Base-by-base conservation (phyloP, 2,888 invertebrate species). In the Ariolimax columbianus region DNA sequence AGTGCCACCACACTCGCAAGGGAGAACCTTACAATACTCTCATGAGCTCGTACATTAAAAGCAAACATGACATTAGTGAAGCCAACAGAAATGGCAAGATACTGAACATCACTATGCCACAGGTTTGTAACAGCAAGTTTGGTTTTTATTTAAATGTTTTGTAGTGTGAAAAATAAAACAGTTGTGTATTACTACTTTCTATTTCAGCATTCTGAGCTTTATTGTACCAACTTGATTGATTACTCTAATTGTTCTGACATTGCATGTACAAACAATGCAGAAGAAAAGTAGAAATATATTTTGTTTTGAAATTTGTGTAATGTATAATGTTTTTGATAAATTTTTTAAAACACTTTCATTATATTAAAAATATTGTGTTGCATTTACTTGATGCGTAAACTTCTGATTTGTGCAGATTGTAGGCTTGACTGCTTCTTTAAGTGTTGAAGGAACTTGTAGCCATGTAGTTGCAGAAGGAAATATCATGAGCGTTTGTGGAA, bases 341-440 rank as follows among this genome's bases (percentile, higher is more conserved):
- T n/a, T n/a, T n/a, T n/a, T n/a, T n/a, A n/a, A n/a, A n/a, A n/a
- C n/a, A n/a, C n/a, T n/a, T n/a, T n/a, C n/a, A n/a, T n/a, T n/a
- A n/a, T n/a, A n/a, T n/a, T n/a, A n/a, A n/a, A n/a, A n/a, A n/a
- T n/a, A n/a, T n/a, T n/a, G n/a, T n/a, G n/a, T n/a, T 80, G 26
- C 19, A 9, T 9, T 68, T 30, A 30, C n/a, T n/a, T n/a, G n/a
- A n/a, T n/a, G n/a, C n/a, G 17, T 47, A 0, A 1, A 63, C 23
- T 17, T 68, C 38, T 70, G 33, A 23, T 84, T 78, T 78, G 36
- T 78, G 30, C 90, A 94, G 91, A 90, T 94, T 78, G 87, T 94
- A 66, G 94, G 94, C 6, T 86, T 94, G 63, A 94, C 94, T 0
- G 94, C 94, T 0, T 93, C 93, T 9, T 87, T 93, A 36, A 93